phyloP scores from a whole-genome alignment of 2,888 invertebrate species.

The Rhagonycha fulva region DNA sequence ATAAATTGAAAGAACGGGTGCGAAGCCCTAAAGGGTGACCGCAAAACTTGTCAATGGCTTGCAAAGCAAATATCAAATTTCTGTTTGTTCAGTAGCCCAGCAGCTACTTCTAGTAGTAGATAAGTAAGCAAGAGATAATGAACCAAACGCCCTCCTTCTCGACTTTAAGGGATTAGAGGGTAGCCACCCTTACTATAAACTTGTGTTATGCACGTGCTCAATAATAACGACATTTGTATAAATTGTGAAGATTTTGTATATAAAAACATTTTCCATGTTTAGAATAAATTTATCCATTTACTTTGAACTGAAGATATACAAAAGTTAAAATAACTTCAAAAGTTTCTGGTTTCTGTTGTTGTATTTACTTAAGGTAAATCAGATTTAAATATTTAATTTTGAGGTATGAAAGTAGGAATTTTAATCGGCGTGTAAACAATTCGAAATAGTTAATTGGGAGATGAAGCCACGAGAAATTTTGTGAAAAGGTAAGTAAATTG shows the following conservation, averaged over 20 bases:
- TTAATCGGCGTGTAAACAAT: background rate
- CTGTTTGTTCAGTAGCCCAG: background rate
- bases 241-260: slow-evolving; percentile 17
- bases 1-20: background rate
- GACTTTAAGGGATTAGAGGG: slow-evolving; percentile 31
- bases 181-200: slow-evolving; percentile 24
- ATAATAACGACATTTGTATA: slow-evolving; percentile 38
- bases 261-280: slow-evolving; percentile 13
- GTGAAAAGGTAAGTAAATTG: background rate
- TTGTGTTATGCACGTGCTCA: slow-evolving; percentile 36
- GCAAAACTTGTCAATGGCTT: background rate
- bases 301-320: background rate
- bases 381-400: background rate
- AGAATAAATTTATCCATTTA: slow-evolving; percentile 10
- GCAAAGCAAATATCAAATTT: background rate
- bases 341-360: background rate
- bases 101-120: background rate
- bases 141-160: slow-evolving; percentile 8
- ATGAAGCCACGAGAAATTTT: background rate
- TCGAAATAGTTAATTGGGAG: background rate
- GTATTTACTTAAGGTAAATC: background rate
- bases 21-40: background rate
- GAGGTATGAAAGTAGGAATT: background rate
- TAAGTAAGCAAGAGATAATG: slow-evolving; percentile 1
- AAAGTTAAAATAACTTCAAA: background rate